Evolutionary conservation across 2,113 vertebrate genomes (phyloP), one percentile per base, ranked within the genome.

Genomic region (Plecturocebus donacophilus): DNA sequence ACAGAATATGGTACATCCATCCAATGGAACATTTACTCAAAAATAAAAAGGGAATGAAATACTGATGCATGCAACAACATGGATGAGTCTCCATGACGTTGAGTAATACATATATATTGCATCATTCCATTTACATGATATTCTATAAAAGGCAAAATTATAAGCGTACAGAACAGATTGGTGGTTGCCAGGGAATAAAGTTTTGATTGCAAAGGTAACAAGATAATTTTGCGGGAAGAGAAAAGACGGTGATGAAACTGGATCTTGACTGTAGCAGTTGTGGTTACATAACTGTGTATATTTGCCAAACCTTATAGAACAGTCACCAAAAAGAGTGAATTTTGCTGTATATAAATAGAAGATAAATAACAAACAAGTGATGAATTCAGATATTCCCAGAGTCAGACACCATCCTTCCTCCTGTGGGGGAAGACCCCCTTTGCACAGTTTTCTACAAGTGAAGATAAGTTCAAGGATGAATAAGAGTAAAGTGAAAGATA

Each of bases 121-220:
- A 5, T 66, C 3, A 92, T 64, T 91, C 14, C 4, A 91, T 42
- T 89, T 81, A 76, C 8, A 66, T 58, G 35, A 27, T 68, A 64
- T 68, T 80, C 45, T 92, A 87, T 14, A 80, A 90, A 96, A 88
- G 42, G n/a, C 32, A 64, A 92, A 93, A 75, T 25, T 84, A 56
- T 32, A 82, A 71, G 13, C 73, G 47, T 88, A 13, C 9, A 90
- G 20, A 92, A 94, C 30, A 87, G n/a, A 84, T 87, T 12, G 75
- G 12, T 49, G 27, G 32, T 84, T 95, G 21, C 32, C 52, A 95
- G 21, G 54, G 38, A n/a, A 47, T 85, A 64, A 56, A 3, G 0
- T 6, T 32, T 40, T 96, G 76, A 94, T 47, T 61, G 40, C 38
- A 76, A 71, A 80, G n/a, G 89, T 90, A 32, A 90, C 49, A 79